Evolutionary conservation across 2,797 vertebrate genomes (phyloP).

Genomic region (Periophthalmus magnuspinnatus): DNA sequence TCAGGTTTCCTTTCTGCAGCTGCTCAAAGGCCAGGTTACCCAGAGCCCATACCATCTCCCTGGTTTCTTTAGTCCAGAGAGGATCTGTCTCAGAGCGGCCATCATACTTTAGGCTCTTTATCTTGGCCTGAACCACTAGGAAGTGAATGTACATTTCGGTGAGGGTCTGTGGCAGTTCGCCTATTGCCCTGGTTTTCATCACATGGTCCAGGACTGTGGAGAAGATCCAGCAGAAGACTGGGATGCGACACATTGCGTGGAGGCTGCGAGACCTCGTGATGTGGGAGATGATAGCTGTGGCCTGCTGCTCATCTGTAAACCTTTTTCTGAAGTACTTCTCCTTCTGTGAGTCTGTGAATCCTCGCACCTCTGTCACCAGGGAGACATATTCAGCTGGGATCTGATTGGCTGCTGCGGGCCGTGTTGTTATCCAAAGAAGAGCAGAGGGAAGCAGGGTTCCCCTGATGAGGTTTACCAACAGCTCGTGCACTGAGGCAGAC

Average conservation of each 20-base stretch:
- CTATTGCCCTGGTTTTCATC: background rate
- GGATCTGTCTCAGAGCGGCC: constrained; percentile 5
- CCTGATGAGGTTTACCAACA: too few relatives aligned
- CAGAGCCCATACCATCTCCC: background rate
- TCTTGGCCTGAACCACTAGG: background rate
- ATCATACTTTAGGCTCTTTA: background rate
- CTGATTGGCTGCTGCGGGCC: too few relatives aligned
- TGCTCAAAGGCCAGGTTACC: background rate
- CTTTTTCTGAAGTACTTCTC: constrained; percentile 7
- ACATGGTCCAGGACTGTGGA: background rate
- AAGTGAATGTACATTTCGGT: background rate
- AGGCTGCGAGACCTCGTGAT: background rate
- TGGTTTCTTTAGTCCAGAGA: background rate
- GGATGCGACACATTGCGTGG: constrained; percentile 1
- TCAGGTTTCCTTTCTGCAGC: background rate
- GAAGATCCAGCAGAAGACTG: constrained; percentile 15
- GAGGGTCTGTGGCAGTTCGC: background rate
- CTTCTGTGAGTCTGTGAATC: constrained; percentile 1
- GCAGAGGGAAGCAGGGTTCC: too few relatives aligned
- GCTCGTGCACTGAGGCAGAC: background rate
- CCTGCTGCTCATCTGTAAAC: background rate
- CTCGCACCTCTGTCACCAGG: constrained; percentile 1
- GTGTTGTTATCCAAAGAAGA: too few relatives aligned
- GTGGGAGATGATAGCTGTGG: background rate
- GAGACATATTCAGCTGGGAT: background rate